Evolutionary conservation across 2,888 invertebrate genomes (phyloP).

Genomic region (Thecocarcelia acutangulata): DNA sequence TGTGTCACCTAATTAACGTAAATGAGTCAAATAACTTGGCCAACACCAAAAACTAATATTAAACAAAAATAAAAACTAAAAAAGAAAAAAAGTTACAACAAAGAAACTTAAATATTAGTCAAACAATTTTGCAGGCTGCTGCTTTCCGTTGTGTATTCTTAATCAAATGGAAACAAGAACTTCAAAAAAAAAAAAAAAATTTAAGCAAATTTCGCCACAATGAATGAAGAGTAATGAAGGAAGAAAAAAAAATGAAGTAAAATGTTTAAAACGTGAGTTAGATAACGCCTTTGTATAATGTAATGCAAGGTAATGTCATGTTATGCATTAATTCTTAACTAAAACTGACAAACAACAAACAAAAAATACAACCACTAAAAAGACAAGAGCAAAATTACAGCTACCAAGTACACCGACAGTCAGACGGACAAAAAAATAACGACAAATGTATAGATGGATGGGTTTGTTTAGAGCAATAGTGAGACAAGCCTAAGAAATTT

Average conservation of each 20-base stretch:
- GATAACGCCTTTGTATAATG: slow-evolving; percentile 69
- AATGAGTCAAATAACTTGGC: slow-evolving; percentile 72
- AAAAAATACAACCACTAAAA: slow-evolving; percentile 17
- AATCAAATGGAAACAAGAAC: slow-evolving; percentile 45
- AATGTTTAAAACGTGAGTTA: slow-evolving; percentile 67
- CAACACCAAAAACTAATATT: slow-evolving; percentile 70
- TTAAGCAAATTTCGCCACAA: slow-evolving; percentile 44
- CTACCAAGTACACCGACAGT: slow-evolving; percentile 36
- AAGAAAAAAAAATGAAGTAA: slow-evolving; percentile 23
- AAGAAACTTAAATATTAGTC: slow-evolving; percentile 17
- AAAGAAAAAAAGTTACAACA: slow-evolving; percentile 69
- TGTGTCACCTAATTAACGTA: slow-evolving; percentile 81
- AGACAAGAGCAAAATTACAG: slow-evolving; percentile 38
- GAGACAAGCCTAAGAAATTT: slow-evolving; percentile 42
- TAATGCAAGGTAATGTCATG: slow-evolving; percentile 69
- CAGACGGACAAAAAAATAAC: slow-evolving; percentile 16
- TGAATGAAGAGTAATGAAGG: slow-evolving; percentile 7
- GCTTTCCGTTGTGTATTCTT: slow-evolving; percentile 25
- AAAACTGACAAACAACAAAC: slow-evolving; percentile 53
- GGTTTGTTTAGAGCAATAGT: slow-evolving; percentile 1
- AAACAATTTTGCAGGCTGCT: slow-evolving; percentile 50
- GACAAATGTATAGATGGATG: slow-evolving; percentile 49
- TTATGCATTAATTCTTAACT: slow-evolving; percentile 68
- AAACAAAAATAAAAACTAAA: slow-evolving; percentile 71
- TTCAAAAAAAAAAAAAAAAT: slow-evolving; percentile 12